Evolutionary conservation across 2,797 vertebrate species (phyloP).

Genomic region (Hemitrygon akajei): DNA sequence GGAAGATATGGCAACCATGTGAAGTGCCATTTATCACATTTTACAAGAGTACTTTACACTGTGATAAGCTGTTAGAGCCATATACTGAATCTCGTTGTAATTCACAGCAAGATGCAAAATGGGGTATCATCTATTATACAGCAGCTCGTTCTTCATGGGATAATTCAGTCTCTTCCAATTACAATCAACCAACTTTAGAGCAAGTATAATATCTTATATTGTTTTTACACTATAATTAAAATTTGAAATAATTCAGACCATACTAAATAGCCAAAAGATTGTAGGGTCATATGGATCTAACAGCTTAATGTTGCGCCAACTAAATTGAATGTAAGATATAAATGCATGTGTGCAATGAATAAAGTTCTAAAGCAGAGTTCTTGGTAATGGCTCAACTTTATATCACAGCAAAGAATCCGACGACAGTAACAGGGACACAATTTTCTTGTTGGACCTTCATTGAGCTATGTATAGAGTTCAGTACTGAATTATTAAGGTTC

Average conservation of each 20-base stretch:
- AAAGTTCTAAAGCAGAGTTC: not conserved
- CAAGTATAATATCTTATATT: no score
- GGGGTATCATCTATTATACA: not conserved
- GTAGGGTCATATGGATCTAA: not conserved
- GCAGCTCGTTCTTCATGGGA: not conserved
- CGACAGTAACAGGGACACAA: not conserved
- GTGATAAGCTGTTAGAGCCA: not conserved
- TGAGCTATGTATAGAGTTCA: not conserved
- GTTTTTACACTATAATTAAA: not conserved
- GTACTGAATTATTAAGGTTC: not conserved
- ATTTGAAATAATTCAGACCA: not conserved
- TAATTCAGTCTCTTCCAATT: not conserved
- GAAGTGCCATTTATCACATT: not conserved
- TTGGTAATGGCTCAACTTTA: not conserved
- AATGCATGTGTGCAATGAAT: not conserved
- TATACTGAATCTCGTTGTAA: not conserved
- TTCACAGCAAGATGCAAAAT: not conserved
- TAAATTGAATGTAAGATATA: not conserved
- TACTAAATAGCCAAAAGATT: not conserved
- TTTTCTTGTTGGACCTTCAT: not conserved
- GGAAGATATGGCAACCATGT: not conserved
- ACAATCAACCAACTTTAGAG: not conserved
- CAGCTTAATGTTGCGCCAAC: not conserved
- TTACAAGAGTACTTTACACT: not conserved
- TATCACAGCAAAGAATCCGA: not conserved